A percentile compares a stretch with the other conserved stretches of the same genome.
Evolutionary conservation across 2,888 invertebrate genomes (phyloP).

Genomic region (Drosophila neonasuta): DNA sequence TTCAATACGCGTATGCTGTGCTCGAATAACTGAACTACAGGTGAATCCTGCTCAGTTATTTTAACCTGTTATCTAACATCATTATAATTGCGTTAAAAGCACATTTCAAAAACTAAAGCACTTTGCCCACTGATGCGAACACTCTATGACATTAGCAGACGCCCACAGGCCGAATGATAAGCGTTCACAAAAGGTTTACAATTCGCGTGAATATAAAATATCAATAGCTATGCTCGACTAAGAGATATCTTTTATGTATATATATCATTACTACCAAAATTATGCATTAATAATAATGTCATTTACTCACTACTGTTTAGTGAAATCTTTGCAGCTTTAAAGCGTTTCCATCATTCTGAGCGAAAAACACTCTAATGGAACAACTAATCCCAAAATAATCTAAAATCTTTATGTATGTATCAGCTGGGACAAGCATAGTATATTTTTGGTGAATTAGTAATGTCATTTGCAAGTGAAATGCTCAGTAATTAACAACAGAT

Average conservation of each 20-base stretch:
- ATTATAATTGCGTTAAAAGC: slow-evolving; percentile 51
- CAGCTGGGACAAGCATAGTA: background rate
- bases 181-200: slow-evolving; percentile 16
- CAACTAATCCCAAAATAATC: background rate
- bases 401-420: slow-evolving; percentile 5
- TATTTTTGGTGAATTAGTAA: slow-evolving; percentile 28
- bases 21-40: slow-evolving; percentile 20
- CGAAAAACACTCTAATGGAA: background rate
- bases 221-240: background rate
- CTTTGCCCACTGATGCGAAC: slow-evolving; percentile 6
- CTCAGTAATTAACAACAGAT: slow-evolving; percentile 47
- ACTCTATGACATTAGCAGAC: slow-evolving; percentile 17
- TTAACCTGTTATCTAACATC: slow-evolving; percentile 36
- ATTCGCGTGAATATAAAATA: background rate
- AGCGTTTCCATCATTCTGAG: background rate
- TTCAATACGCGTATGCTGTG: slow-evolving; percentile 6
- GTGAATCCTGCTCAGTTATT: background rate
- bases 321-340: too few species aligned
- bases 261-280: too few species aligned
- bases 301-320: too few species aligned
- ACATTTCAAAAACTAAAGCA: slow-evolving; percentile 33
- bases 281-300: background rate
- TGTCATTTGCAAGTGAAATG: slow-evolving; percentile 9
- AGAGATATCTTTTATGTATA: background rate
- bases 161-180: slow-evolving; percentile 16